Evolutionary conservation across 1,140 invertebrate genomes (phyloP).

Genomic region (Drosophila eugracilis): DNA sequence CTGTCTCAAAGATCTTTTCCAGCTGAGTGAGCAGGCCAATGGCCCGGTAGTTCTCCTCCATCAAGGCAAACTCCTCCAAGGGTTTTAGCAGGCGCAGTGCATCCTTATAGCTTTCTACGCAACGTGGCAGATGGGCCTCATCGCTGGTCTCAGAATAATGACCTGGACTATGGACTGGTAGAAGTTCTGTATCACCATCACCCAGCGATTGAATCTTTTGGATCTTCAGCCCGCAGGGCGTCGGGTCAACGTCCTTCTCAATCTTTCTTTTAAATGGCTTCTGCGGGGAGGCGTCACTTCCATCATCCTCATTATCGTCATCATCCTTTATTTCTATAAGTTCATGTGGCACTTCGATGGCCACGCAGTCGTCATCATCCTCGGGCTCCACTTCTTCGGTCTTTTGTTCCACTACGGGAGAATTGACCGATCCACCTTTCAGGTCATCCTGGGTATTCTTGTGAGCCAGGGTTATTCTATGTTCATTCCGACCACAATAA

Average conservation of each 20-base stretch:
- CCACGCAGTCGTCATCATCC: slow-evolving; percentile 52
- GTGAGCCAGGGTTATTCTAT: slow-evolving; percentile 51
- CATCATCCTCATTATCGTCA: slow-evolving; percentile 43
- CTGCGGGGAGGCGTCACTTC: neutral
- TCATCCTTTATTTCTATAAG: slow-evolving; percentile 71
- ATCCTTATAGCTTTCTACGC: slow-evolving; percentile 67
- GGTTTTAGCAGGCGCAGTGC: slow-evolving; percentile 77
- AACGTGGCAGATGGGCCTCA: slow-evolving; percentile 51
- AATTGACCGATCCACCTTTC: slow-evolving; percentile 8
- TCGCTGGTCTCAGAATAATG: slow-evolving; percentile 52
- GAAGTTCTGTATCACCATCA: neutral
- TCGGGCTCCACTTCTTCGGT: slow-evolving; percentile 7
- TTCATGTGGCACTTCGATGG: slow-evolving; percentile 57
- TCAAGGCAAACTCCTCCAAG: slow-evolving; percentile 73
- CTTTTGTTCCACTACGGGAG: slow-evolving; percentile 15
- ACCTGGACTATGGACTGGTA: slow-evolving; percentile 19
- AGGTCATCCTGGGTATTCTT: slow-evolving; percentile 7
- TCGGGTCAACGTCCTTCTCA: neutral
- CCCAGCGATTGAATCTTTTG: slow-evolving; percentile 57
- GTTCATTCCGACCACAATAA: slow-evolving; percentile 57
- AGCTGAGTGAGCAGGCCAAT: slow-evolving; percentile 77
- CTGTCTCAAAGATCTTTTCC: slow-evolving; percentile 69
- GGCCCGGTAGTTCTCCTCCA: slow-evolving; percentile 79
- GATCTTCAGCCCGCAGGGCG: slow-evolving; percentile 48
- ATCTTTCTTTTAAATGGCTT: slow-evolving; percentile 11